phyloP scores from a whole-genome alignment of 2,113 vertebrate species.

The Narcine bancroftii region DNA sequence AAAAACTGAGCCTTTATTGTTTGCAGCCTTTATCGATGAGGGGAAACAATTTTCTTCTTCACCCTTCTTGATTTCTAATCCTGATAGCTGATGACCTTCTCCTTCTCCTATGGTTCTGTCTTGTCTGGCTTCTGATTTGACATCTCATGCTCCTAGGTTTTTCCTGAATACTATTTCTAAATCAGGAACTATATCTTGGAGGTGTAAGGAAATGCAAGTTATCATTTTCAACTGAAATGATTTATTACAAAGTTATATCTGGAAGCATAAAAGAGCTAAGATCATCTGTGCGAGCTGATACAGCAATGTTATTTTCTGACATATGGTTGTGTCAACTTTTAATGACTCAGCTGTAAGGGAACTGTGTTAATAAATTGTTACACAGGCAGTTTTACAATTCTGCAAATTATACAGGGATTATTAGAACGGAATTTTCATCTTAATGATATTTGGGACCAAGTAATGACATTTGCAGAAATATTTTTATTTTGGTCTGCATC shows the following conservation, averaged over 20 bases:
- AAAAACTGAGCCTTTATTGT: background rate
- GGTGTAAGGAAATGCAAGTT: background rate
- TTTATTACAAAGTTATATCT: slow-evolving; percentile 22
- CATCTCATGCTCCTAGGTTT: background rate
- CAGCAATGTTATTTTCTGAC: slow-evolving; percentile 31
- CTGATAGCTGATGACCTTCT: background rate
- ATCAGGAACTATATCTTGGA: background rate
- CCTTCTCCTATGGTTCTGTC: background rate
- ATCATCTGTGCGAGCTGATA: slow-evolving; percentile 25
- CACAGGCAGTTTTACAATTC: slow-evolving; percentile 20
- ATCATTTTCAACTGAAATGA: background rate
- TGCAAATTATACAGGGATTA: slow-evolving; percentile 36
- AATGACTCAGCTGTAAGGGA: slow-evolving; percentile 30
- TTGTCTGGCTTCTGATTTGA: background rate
- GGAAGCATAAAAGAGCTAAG: slow-evolving; percentile 3
- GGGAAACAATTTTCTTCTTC: background rate
- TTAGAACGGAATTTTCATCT: slow-evolving; percentile 24
- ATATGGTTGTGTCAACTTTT: slow-evolving; percentile 31
- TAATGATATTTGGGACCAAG: background rate
- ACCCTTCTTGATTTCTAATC: background rate
- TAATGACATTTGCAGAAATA: slow-evolving; percentile 22
- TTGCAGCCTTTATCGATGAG: background rate
- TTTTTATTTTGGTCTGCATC: slow-evolving; percentile 28
- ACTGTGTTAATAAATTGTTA: slow-evolving; percentile 33
- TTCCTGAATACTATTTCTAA: background rate